Conservation (phyloP, 2,113 vertebrate genomes). For the Vulpes ferrilata region DNA sequence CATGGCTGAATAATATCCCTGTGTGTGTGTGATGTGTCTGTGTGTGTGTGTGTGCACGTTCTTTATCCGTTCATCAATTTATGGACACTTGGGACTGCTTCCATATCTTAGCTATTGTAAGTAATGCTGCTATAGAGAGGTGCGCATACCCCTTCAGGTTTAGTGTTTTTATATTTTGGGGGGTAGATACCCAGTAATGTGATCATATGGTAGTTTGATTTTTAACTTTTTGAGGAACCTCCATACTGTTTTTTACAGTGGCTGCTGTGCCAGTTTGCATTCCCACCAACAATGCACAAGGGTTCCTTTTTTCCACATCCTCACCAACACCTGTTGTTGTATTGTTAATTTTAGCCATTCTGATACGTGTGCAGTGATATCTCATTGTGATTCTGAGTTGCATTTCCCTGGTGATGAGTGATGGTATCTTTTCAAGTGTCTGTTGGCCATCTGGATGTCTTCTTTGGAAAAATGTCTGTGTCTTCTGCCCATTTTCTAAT, state of each 20-base stretch:
- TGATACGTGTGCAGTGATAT: not conserved
- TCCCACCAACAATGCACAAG: not conserved
- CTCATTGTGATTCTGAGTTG: not conserved
- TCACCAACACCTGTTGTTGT: not conserved
- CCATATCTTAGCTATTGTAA: not conserved
- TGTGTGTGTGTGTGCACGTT: not conserved
- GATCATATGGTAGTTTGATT: not conserved
- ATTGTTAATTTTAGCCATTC: not conserved
- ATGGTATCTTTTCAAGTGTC: not conserved
- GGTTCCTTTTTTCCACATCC: not conserved
- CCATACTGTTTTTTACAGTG: not conserved
- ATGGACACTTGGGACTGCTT: not conserved
- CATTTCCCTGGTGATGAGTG: not conserved
- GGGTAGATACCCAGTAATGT: not conserved
- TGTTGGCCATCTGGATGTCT: not conserved
- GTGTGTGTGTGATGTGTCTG: not conserved
- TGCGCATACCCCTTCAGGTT: not conserved
- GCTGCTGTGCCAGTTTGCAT: not conserved
- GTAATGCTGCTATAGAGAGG: not conserved
- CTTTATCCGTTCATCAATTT: not conserved
- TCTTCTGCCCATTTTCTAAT: no score
- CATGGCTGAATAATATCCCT: not conserved
- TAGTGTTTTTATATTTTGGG: not conserved
- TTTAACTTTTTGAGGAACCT: not conserved
- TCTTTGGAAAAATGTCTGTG: no score